These are phyloP conservation scores for Elachura formosa DNA, from an alignment of 2,113 vertebrate genomes.

Conservation along the genomic window DNA sequence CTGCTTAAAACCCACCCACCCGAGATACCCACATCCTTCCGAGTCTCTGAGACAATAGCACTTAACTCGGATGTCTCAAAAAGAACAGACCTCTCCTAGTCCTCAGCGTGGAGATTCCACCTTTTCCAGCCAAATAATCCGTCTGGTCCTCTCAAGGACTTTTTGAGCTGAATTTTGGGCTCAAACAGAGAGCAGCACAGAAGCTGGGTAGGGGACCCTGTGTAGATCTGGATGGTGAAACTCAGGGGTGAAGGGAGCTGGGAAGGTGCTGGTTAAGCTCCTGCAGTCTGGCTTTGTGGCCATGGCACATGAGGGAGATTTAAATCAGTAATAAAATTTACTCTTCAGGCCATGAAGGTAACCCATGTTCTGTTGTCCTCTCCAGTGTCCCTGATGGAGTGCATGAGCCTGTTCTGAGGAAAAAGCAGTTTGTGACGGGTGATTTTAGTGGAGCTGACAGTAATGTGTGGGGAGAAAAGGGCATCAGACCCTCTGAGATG, in stretches of 20 bases:
- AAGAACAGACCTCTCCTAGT: background rate
- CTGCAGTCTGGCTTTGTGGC: background rate
- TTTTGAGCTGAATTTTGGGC: background rate
- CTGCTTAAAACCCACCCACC: background rate
- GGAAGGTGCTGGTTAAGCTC: background rate
- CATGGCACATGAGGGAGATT: background rate
- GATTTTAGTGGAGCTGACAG: background rate
- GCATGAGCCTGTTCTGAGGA: accelerated
- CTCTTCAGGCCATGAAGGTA: background rate
- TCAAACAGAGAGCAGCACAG: background rate
- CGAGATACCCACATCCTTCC: background rate
- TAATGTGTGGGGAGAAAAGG: background rate
- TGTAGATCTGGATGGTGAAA: background rate
- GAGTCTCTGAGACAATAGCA: background rate
- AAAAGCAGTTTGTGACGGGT: background rate
- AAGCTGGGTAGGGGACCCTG: background rate
- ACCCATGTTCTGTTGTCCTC: background rate
- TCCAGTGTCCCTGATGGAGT: background rate
- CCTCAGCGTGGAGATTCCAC: background rate
- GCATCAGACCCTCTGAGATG: background rate
- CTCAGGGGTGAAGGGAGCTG: background rate
- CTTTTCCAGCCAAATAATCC: background rate
- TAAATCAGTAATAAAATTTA: background rate
- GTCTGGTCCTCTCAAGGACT: background rate
- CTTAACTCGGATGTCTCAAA: background rate